These are phyloP conservation scores for Trichomalopsis sarcophagae DNA, from an alignment of 1,140 invertebrate genomes.

Conservation along the genomic window DNA sequence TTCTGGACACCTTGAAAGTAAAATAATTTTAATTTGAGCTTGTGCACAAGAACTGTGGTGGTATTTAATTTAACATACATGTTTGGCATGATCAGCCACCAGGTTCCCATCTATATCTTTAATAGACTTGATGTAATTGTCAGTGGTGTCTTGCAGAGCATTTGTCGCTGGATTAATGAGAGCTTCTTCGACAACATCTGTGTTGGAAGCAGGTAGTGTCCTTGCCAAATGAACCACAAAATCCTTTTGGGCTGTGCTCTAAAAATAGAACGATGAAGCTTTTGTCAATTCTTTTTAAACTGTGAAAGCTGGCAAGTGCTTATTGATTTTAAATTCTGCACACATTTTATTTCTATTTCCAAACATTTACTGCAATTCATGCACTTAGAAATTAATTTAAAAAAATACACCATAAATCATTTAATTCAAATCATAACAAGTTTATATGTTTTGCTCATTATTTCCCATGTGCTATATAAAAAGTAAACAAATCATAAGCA, in stretches of 20 bases:
- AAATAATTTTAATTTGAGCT: constrained; percentile 41
- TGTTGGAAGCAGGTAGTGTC: constrained; percentile 78
- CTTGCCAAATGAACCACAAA: constrained; percentile 84
- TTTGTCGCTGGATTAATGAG: constrained; percentile 56
- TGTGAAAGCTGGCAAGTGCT: neutral
- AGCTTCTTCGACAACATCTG: constrained; percentile 70
- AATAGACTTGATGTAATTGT: constrained; percentile 67
- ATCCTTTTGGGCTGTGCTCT: constrained; percentile 80
- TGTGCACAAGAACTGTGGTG: constrained; percentile 35
- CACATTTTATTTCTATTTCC: neutral
- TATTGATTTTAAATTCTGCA: neutral
- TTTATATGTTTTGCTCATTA: no score
- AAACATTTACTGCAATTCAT: no score
- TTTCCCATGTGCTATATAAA: no score
- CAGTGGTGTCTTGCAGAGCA: constrained; percentile 53
- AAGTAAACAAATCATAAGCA: no score
- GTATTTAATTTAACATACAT: constrained; percentile 68
- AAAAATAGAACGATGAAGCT: constrained; percentile 55
- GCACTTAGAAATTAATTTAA: neutral
- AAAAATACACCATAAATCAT: no score
- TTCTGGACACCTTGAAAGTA: constrained; percentile 79
- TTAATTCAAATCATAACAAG: no score
- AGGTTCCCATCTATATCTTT: constrained; percentile 77
- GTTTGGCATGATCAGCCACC: constrained; percentile 82
- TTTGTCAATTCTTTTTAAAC: neutral